Base-by-base conservation (phyloP, 2,888 invertebrate genomes). In the Polydrusus cervinus region DNA sequence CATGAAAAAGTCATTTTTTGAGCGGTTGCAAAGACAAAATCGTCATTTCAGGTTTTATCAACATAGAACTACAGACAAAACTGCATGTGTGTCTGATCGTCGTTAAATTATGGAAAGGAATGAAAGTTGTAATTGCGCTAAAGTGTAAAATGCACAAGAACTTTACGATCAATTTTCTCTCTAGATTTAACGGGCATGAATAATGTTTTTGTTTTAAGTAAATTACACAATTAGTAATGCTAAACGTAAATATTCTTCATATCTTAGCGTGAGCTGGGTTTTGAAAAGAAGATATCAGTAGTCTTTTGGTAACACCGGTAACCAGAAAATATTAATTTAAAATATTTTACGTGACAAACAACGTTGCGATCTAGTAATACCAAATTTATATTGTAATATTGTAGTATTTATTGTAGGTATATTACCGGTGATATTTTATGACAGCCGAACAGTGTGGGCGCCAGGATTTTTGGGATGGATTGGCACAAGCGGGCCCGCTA, bases 131-230 rank as follows among this genome's bases (percentile, higher is more conserved):
- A 43, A 43, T 43, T 43, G 5, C 43, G 43, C 43, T 43, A 43
- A 43, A 43, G 43, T 43, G 43, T 43, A n/a, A 43, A 43, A 43
- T 43, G 43, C 9, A 43, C 43, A 49, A 16, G 14, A 49, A 49
- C 18, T 49, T 49, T 18, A 49, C 49, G 49, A 18, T 49, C 14
- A 49, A 49, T 49, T 49, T 49, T 49, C 45, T 49, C 45, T 47
- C 16, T 18, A 16, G 45, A 49, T 14, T 16, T 49, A 49, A 49
- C 18, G 14, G 9, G 8, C 14, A 16, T 16, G 49, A 49, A 49
- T 49, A 18, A 49, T 49, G 13, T 49, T 49, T 18, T 49, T 49
- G 14, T 49, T 2, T 18, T 3, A 49, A 49, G 49, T 9, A 49
- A 49, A 49, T 49, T 49, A 9, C 14, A 16, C 49, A 49, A 18